Base-by-base conservation (phyloP, 2,888 invertebrate genomes). In the Sphaerophoria taeniata region DNA sequence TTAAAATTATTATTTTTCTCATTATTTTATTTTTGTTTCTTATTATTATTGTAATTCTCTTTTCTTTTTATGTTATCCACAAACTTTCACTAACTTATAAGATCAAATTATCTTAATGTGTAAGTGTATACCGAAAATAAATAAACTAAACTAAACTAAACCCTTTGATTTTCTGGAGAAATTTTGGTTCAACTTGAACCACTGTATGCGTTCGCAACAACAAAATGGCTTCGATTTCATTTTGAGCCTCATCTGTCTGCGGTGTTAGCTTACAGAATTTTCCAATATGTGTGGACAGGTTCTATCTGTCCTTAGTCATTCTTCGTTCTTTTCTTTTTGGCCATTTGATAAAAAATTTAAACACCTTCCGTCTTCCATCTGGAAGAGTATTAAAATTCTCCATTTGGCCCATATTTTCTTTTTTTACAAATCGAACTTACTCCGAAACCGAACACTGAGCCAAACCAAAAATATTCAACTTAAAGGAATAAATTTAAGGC, bases 241-340 rank as follows among this genome's bases (percentile, higher is more conserved):
- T 45, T 61, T 45, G 45, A 45, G 45, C 45, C 61, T 31, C 61
- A 45, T 61, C 45, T 61, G 45, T 61, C 61, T n/a, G 43, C 45
- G 24, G 9, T 24, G 2, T 24, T 24, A 1, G 12, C 43, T 58
- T 11, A 39, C n/a, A 60, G 31, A 61, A 61, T 45, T 31, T n/a
- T 14, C 45, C 45, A 61, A 61, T 24, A 24, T 61, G 45, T 61
- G 61, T 61, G 61, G 61, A 45, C 33, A 61, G 61, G 45, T 61
- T 45, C 61, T 33, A 61, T 61, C 61, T 45, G 33, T 61, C 61
- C 45, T 61, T 31, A 31, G 60, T 58, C 36, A 12, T 58, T 16
- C 6, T 56, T 56, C 14, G 14, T 56, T 39, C 16, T 36, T 24
- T 58, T 16, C 9, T 16, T 16, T 24, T 33, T 4, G 24, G 24